A percentile compares a stretch with the other conserved stretches of the same genome.
Conservation (phyloP, 2,797 vertebrate genomes). For the Liasis olivaceus region DNA sequence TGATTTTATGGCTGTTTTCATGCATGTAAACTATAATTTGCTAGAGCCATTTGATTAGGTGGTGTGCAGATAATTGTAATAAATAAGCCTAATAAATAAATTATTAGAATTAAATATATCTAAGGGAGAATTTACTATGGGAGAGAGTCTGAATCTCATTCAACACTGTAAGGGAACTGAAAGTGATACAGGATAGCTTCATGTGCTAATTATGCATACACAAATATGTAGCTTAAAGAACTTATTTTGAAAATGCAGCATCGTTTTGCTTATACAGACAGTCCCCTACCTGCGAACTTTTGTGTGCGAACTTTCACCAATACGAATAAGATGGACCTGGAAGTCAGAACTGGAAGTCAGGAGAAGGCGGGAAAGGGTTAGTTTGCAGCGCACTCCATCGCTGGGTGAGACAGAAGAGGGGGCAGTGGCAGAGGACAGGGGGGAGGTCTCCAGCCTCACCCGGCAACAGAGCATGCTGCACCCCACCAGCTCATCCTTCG, state of each 20-base stretch:
- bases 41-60: neutral
- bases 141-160: neutral
- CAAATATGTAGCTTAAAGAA: neutral
- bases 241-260: neutral
- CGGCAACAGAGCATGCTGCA: too few species aligned
- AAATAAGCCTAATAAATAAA: neutral
- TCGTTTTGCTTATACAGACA: neutral
- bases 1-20: neutral
- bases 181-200: neutral
- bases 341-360: too few species aligned
- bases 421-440: too few species aligned
- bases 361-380: too few species aligned
- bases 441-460: too few species aligned
- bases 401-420: too few species aligned
- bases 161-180: neutral
- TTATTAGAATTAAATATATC: neutral
- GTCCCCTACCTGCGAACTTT: too few species aligned
- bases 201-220: neutral
- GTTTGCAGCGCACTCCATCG: too few species aligned
- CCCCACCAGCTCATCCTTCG: too few species aligned
- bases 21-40: neutral
- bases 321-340: too few species aligned
- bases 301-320: too few species aligned
- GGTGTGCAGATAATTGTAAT: neutral
- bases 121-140: neutral